Evolutionary conservation across 2,113 vertebrate species (phyloP).

Genomic region (Plecotus auritus): DNA sequence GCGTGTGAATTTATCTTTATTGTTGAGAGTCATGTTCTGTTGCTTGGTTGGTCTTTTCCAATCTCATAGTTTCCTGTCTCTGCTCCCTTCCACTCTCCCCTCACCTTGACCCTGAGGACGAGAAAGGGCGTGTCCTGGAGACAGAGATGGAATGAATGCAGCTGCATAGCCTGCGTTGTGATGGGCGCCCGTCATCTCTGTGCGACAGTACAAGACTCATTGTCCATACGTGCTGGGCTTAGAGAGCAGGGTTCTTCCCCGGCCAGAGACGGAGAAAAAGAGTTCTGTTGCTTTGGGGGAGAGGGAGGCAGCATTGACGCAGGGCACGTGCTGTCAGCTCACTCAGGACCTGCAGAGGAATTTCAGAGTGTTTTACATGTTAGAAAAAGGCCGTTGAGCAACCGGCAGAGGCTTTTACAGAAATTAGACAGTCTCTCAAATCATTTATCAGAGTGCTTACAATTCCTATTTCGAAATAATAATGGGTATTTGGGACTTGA

Average conservation of each 20-base stretch:
- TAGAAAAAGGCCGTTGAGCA: constrained; percentile 10
- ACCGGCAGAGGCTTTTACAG: background rate
- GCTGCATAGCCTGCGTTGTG: background rate
- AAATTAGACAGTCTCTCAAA: constrained; percentile 46
- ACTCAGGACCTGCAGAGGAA: background rate
- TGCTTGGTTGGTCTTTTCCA: background rate
- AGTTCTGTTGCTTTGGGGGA: background rate
- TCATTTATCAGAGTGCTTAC: constrained; percentile 40
- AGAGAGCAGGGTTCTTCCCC: background rate
- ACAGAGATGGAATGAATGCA: background rate
- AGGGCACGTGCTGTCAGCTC: background rate
- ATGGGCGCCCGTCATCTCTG: background rate
- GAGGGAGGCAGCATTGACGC: background rate
- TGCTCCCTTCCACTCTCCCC: background rate
- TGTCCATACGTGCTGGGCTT: background rate
- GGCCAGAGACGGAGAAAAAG: constrained; percentile 4
- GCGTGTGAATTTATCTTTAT: too few relatives aligned
- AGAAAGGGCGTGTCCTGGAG: background rate
- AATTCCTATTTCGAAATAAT: constrained; percentile 33
- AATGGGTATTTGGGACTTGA: constrained; percentile 8
- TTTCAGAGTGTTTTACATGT: background rate
- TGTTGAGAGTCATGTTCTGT: too few relatives aligned
- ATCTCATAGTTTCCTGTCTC: background rate
- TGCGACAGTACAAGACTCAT: background rate
- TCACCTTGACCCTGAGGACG: background rate